Percentiles rank a stretch among this genome's conserved stretches.
Evolutionary conservation across 1,140 invertebrate genomes (phyloP).

Genomic region (Onthophagus taurus): DNA sequence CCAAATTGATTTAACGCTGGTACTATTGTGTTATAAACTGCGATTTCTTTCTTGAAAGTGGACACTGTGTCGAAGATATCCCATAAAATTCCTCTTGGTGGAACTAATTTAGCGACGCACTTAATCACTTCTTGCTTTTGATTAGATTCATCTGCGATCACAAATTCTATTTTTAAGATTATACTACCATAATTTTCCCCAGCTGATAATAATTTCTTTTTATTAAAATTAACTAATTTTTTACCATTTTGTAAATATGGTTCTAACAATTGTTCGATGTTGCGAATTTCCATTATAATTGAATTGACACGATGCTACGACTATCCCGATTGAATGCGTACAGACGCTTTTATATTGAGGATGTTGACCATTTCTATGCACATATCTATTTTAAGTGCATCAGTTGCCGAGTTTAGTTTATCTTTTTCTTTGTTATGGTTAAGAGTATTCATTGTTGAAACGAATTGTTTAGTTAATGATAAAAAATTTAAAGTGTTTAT

Average conservation of each 20-base stretch:
- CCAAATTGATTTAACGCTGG: slow-evolving; percentile 25
- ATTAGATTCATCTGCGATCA: slow-evolving; percentile 21
- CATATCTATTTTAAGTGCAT: too few species aligned
- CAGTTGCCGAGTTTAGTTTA: too few species aligned
- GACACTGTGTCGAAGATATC: slow-evolving; percentile 35
- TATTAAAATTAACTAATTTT: background rate
- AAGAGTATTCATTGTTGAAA: too few species aligned
- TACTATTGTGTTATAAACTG: slow-evolving; percentile 23
- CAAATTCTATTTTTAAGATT: slow-evolving; percentile 39
- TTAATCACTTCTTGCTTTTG: slow-evolving; percentile 24
- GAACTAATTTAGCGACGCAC: slow-evolving; percentile 40
- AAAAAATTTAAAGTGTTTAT: too few species aligned
- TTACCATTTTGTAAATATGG: background rate
- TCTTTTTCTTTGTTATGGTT: too few species aligned
- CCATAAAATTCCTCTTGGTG: slow-evolving; percentile 32
- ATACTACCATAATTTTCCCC: slow-evolving; percentile 54
- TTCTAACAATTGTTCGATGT: background rate
- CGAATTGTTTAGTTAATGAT: too few species aligned
- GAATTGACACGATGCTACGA: too few species aligned
- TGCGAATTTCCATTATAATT: slow-evolving; percentile 6
- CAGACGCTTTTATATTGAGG: too few species aligned
- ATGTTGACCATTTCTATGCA: too few species aligned
- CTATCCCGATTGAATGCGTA: too few species aligned
- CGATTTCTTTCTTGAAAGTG: slow-evolving; percentile 38
- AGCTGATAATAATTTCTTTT: slow-evolving; percentile 37